A percentile compares a stretch with the other conserved stretches of the same genome.
phyloP scores from a whole-genome alignment of 1,140 invertebrate genomes.

The Chionoecetes opilio region DNA sequence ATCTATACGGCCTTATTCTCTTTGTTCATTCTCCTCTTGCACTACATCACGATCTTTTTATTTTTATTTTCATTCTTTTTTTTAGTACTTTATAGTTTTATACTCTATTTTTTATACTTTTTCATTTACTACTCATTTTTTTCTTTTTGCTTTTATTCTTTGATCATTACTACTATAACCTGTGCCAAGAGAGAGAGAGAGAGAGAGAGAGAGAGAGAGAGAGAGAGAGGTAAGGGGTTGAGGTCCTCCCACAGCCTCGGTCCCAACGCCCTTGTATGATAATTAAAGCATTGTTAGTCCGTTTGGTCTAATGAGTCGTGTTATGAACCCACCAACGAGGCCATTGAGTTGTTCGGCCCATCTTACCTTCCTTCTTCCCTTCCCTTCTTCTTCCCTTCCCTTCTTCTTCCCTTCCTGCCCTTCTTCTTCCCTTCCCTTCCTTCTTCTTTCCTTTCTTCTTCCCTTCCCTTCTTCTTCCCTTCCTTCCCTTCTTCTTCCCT shows the following conservation, averaged over 20 bases:
- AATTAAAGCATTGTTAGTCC: conserved; percentile 72
- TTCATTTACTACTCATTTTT: no score
- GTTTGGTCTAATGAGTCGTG: conserved; percentile 63
- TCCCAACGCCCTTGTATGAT: conserved; percentile 59
- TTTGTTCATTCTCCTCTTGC: neutral
- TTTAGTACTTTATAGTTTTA: no score
- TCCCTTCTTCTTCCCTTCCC: no score
- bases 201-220: no score
- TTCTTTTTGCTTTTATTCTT: neutral
- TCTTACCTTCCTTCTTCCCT: neutral
- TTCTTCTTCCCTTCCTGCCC: neutral
- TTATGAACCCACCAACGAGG: conserved; percentile 32
- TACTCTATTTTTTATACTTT: no score
- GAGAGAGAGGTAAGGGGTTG: neutral
- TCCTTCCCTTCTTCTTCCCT: no score
- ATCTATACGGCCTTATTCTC: neutral
- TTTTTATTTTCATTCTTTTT: neutral
- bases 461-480: neutral
- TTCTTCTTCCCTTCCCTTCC: neutral
- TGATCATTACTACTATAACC: neutral
- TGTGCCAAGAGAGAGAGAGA: no score
- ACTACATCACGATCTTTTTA: no score
- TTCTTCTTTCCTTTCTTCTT: neutral
- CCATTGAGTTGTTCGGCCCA: neutral
- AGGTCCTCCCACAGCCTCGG: neutral